Evolutionary conservation across 2,888 invertebrate genomes (phyloP), one percentile per base, ranked within the genome.

Genomic region (Lepidochrysops patricia): DNA sequence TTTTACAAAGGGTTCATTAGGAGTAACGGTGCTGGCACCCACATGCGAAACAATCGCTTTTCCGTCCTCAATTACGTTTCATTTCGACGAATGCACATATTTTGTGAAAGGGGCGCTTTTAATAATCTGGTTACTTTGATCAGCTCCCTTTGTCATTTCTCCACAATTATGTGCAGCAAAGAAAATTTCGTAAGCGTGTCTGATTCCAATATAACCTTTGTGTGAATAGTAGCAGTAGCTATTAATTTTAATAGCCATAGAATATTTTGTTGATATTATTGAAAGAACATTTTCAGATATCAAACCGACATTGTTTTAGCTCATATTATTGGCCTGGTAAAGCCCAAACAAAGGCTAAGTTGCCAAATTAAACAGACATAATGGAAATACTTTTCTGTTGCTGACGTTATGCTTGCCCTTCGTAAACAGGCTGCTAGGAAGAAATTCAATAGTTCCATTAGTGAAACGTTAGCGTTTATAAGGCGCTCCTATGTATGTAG

Each of bases 1-100:
- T 70, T 68, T 70, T 70, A 88, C 85, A 87, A 88, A 87, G 82
- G 82, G 84, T 77, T 85, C 82, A 75, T 84, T 83, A 82, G 77
- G 75, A 73, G 75, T 74, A 70, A 75, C 76, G 75, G 73, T 70
- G 70, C 68, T 29, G 65, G 70, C 81, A 79, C 86, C 85, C 86
- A 86, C 86, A 82, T 81, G 64, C 54, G 63, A 65, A 68, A 65
- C 76, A 68, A 84, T 84, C 84, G 78, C 71, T 76, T 84, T 83
- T 83, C 75, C 78, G 54, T 60, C 50, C 57, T 56, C 52, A 57
- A 57, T 60, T 37, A 64, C 63, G 60, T 64, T 63, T 57, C 62
- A 64, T 62, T 61, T 54, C 57, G 13, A 57, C 29, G 25, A 57
- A 57, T 54, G 59, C 59, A 35, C 23, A 49, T 23, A n/a, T n/a